Percentiles rank a stretch among this genome's conserved stretches.
These are phyloP conservation scores for Loris lydekkerianus DNA, from an alignment of 2,797 vertebrate genomes.

Conservation along the genomic window DNA sequence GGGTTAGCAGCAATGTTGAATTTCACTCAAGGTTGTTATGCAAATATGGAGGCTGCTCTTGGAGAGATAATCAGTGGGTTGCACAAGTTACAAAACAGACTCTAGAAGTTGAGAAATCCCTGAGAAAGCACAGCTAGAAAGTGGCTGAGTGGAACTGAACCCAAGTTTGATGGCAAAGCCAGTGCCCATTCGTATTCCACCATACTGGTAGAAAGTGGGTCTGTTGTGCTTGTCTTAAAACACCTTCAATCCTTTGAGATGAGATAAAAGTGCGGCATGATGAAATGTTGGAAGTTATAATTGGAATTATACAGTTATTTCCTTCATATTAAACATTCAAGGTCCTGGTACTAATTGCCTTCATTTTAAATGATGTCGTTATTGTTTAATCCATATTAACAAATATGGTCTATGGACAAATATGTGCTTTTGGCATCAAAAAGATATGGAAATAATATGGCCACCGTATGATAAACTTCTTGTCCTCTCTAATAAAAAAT, in stretches of 20 bases:
- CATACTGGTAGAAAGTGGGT: background rate
- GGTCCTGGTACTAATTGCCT: slow-evolving; percentile 5
- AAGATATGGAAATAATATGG: slow-evolving; percentile 67
- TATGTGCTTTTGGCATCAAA: background rate
- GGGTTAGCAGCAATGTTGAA: background rate
- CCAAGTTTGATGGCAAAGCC: background rate
- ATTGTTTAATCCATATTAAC: slow-evolving; percentile 53
- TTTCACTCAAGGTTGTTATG: background rate
- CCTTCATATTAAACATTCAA: slow-evolving; percentile 27
- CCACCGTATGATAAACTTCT: slow-evolving; percentile 66
- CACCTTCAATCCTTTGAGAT: background rate
- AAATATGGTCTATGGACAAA: background rate
- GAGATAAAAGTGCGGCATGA: background rate
- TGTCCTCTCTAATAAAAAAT: slow-evolving; percentile 69
- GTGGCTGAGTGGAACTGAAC: background rate
- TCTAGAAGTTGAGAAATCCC: background rate
- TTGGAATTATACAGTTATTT: slow-evolving; percentile 50
- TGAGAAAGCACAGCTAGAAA: background rate
- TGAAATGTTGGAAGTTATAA: background rate
- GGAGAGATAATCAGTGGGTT: background rate
- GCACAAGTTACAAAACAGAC: background rate
- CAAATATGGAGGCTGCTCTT: background rate
- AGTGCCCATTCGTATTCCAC: background rate
- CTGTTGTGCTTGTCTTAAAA: background rate
- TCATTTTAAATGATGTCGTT: slow-evolving; percentile 72